Conservation (phyloP, 2,113 vertebrate species). For the Oophaga pumilio region DNA sequence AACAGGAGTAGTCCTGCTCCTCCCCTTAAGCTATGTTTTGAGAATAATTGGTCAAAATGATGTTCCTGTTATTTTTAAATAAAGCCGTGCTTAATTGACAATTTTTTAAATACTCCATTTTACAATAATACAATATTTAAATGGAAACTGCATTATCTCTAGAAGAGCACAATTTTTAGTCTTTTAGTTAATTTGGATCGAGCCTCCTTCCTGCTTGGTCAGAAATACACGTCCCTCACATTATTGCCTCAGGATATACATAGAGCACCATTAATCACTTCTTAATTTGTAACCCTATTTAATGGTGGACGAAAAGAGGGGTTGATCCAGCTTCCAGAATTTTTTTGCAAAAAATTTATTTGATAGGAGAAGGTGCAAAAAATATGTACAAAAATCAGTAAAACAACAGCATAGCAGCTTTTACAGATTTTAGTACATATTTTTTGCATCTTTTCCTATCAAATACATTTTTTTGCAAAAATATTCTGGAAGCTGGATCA, state of each 20-base stretch:
- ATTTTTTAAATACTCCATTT: conserved; percentile 28
- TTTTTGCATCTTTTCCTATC: too few species aligned
- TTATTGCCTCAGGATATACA: not conserved
- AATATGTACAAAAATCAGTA: too few species aligned
- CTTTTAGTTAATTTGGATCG: not conserved
- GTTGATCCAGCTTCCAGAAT: too few species aligned
- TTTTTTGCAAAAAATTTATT: too few species aligned
- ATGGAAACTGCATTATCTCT: not conserved
- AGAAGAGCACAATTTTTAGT: not conserved
- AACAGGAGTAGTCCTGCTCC: conserved; percentile 46
- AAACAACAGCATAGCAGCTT: too few species aligned
- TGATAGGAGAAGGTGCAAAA: too few species aligned
- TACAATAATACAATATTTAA: conserved; percentile 32
- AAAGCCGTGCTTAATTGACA: not conserved
- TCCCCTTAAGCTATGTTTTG: conserved; percentile 65
- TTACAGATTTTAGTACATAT: too few species aligned
- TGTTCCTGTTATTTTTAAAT: conserved; percentile 58
- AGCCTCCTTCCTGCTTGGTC: not conserved
- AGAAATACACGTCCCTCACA: not conserved
- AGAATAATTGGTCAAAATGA: conserved; percentile 76
- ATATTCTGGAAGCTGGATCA: too few species aligned
- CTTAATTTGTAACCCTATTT: not conserved
- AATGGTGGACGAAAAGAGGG: not conserved
- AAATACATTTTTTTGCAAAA: too few species aligned
- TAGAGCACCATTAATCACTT: not conserved